Conservation (phyloP, 2,888 invertebrate species). For the Vanessa cardui region DNA sequence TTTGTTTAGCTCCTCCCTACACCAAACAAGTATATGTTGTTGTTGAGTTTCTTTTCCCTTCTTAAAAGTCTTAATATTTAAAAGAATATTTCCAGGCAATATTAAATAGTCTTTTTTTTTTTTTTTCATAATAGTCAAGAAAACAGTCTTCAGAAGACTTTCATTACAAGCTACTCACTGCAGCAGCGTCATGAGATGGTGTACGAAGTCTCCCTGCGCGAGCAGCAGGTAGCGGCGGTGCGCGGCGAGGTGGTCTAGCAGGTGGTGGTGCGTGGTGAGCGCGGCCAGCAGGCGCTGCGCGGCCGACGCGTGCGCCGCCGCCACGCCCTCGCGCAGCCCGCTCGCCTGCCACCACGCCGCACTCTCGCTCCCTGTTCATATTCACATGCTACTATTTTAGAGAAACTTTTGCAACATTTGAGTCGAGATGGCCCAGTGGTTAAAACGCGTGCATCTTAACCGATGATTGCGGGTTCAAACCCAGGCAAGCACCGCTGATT, state of each 20-base stretch:
- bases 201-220: constrained; percentile 98
- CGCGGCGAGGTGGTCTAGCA: constrained; percentile 95
- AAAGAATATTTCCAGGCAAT: background rate
- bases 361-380: background rate
- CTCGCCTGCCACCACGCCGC: constrained; percentile 74
- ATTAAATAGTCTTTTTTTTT: no score
- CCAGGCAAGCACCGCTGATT: no score
- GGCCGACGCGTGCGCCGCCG: constrained; percentile 92
- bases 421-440: no score
- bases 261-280: constrained; percentile 92
- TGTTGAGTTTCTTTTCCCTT: no score
- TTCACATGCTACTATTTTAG: background rate
- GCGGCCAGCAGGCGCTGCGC: constrained; percentile 93
- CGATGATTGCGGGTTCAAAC: no score
- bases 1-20: constrained; percentile 93
- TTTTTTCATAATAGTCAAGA: background rate
- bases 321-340: constrained; percentile 90
- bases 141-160: no score
- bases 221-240: constrained; percentile 94
- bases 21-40: background rate
- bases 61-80: no score
- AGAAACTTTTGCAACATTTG: no score
- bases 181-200: constrained; percentile 94
- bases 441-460: no score
- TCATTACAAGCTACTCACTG: constrained; percentile 84